phyloP scores from a whole-genome alignment of 2,888 invertebrate genomes.

The Eupithecia subfuscata region DNA sequence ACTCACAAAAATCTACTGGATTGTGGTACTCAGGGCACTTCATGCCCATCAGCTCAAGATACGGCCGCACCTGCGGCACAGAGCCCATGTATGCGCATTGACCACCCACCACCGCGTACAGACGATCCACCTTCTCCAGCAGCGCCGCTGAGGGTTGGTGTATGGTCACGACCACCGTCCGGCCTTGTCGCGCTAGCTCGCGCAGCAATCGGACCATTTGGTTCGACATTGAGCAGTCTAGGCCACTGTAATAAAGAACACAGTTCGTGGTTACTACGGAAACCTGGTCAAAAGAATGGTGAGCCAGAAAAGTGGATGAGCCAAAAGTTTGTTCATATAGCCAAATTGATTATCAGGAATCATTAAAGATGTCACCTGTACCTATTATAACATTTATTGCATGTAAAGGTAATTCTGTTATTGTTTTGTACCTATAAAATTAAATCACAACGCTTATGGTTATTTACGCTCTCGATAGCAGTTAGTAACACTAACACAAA shows the following conservation, averaged over 20 bases:
- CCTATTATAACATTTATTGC: background rate
- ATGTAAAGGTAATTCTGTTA: background rate
- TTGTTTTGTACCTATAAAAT: background rate
- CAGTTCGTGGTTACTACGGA: background rate
- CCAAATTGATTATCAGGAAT: too few species aligned
- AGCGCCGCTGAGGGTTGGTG: conserved; percentile 95
- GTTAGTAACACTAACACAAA: conserved; percentile 6
- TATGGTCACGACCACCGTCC: conserved; percentile 94
- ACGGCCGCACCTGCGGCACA: conserved; percentile 89
- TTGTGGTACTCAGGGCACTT: conserved; percentile 95
- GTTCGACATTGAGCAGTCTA: conserved; percentile 87
- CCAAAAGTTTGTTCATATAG: background rate
- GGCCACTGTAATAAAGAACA: conserved; percentile 61
- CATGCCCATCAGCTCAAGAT: conserved; percentile 87
- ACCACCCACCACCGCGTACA: conserved; percentile 93
- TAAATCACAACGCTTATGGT: background rate
- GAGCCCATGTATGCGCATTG: conserved; percentile 92
- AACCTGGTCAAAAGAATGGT: background rate
- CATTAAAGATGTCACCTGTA: background rate
- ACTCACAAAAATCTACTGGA: conserved; percentile 94
- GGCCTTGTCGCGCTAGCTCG: conserved; percentile 91
- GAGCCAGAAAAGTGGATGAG: background rate
- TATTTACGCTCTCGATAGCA: background rate
- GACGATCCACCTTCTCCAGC: conserved; percentile 94
- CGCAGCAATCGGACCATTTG: conserved; percentile 92